Evolutionary conservation across 2,888 invertebrate genomes (phyloP).

Genomic region (Ramazzottius varieornatus): DNA sequence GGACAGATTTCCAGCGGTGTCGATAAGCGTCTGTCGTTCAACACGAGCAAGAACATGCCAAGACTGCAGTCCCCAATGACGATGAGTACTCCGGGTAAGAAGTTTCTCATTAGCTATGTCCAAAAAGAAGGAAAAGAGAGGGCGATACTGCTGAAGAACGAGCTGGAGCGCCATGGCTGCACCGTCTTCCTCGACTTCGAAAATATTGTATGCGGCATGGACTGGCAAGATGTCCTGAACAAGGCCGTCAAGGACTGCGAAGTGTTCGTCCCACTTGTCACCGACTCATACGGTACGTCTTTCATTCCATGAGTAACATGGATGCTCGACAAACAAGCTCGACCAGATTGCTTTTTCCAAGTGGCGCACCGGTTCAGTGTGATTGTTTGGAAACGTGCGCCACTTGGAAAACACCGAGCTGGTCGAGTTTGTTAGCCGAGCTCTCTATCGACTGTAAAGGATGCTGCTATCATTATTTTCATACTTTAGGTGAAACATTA

Average conservation of each 20-base stretch:
- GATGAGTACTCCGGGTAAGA: slow-evolving; percentile 12
- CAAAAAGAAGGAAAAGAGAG: slow-evolving; percentile 22
- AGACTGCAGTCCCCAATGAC: not conserved
- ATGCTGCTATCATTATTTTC: no score
- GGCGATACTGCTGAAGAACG: slow-evolving; percentile 19
- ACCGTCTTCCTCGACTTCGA: slow-evolving; percentile 24
- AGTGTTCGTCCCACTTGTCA: slow-evolving; percentile 22
- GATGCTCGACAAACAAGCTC: no score
- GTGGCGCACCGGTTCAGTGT: no score
- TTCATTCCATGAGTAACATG: no score
- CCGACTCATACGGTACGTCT: slow-evolving; percentile 19
- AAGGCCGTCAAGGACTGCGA: slow-evolving; percentile 23
- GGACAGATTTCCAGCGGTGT: not conserved
- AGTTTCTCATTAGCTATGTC: slow-evolving; percentile 23
- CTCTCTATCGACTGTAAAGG: no score
- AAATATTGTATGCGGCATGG: slow-evolving; percentile 22
- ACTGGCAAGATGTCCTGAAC: slow-evolving; percentile 25
- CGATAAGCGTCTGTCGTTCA: not conserved
- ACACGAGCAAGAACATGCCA: not conserved
- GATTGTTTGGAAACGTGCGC: no score
- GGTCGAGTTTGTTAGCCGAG: no score
- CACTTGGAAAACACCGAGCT: no score
- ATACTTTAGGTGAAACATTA: slow-evolving; percentile 18
- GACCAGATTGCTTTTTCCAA: no score
- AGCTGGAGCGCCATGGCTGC: slow-evolving; percentile 18